These are phyloP conservation scores for Proales similis DNA, from an alignment of 1,140 invertebrate species.

Conservation along the genomic window DNA sequence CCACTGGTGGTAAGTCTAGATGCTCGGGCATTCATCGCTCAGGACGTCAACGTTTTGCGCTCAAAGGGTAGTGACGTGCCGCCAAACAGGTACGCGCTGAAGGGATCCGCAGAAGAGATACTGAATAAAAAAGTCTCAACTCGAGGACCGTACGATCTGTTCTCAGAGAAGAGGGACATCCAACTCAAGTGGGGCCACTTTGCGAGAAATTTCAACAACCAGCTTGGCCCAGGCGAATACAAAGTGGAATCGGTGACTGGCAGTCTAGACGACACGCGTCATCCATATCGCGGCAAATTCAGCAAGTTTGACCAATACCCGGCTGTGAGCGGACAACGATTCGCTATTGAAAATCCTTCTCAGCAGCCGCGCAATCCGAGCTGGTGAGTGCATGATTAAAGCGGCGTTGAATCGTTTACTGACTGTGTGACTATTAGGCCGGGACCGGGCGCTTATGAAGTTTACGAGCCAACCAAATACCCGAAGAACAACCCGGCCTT, in stretches of 20 bases:
- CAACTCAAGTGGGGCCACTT: constrained; percentile 18
- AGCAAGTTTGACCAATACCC: constrained; percentile 30
- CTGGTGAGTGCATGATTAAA: not conserved
- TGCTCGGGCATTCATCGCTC: not conserved
- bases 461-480: not conserved
- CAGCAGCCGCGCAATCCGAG: constrained; percentile 4
- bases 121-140: constrained; percentile 16
- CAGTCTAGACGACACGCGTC: not conserved
- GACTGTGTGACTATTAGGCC: constrained; percentile 1
- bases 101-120: constrained; percentile 26
- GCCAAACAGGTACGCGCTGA: constrained; percentile 23
- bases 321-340: constrained; percentile 2
- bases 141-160: constrained; percentile 33
- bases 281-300: constrained; percentile 24
- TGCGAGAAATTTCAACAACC: constrained; percentile 7
- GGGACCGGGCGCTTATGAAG: constrained; percentile 19
- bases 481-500: constrained; percentile 1
- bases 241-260: constrained; percentile 10
- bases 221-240: constrained; percentile 35
- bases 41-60: not conserved
- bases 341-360: not conserved
- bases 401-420: not conserved
- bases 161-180: constrained; percentile 1
- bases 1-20: constrained; percentile 10
- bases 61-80: constrained; percentile 12